Evolutionary conservation across 2,888 invertebrate species (phyloP).

Genomic region (Pediacus dermestoides): DNA sequence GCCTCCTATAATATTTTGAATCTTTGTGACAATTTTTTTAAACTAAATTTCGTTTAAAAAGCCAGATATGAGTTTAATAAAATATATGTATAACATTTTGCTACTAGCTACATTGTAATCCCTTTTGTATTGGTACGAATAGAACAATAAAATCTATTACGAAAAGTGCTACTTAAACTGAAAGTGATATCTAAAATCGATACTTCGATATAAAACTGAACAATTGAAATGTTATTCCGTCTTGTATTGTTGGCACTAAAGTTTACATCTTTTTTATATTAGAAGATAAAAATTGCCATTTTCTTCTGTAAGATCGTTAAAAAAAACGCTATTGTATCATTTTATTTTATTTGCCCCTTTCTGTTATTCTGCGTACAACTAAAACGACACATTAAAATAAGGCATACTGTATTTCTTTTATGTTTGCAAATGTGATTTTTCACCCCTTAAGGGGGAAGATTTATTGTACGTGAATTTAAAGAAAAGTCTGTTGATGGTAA

Average conservation of each 20-base stretch:
- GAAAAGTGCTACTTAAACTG: slow-evolving; percentile 6
- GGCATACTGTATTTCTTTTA: slow-evolving; percentile 25
- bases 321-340: slow-evolving; percentile 27
- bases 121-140: too few relatives aligned
- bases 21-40: too few relatives aligned
- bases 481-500: slow-evolving; percentile 13
- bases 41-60: too few relatives aligned
- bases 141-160: slow-evolving; percentile 7
- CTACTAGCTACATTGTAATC: too few relatives aligned
- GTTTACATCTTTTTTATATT: slow-evolving; percentile 31
- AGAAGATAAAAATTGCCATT: slow-evolving; percentile 34
- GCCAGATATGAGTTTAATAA: too few relatives aligned
- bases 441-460: slow-evolving; percentile 14
- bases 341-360: slow-evolving; percentile 25
- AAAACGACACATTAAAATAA: slow-evolving; percentile 26
- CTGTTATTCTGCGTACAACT: slow-evolving; percentile 2
- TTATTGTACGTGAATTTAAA: slow-evolving; percentile 18
- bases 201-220: slow-evolving; percentile 11
- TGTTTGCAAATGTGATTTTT: slow-evolving; percentile 26
- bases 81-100: too few relatives aligned
- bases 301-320: slow-evolving; percentile 27
- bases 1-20: too few relatives aligned
- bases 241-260: slow-evolving; percentile 13
- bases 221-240: slow-evolving; percentile 10
- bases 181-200: slow-evolving; percentile 6